These are phyloP conservation scores for Podarcis lilfordi DNA, from an alignment of 2,797 vertebrate genomes.

Conservation along the genomic window DNA sequence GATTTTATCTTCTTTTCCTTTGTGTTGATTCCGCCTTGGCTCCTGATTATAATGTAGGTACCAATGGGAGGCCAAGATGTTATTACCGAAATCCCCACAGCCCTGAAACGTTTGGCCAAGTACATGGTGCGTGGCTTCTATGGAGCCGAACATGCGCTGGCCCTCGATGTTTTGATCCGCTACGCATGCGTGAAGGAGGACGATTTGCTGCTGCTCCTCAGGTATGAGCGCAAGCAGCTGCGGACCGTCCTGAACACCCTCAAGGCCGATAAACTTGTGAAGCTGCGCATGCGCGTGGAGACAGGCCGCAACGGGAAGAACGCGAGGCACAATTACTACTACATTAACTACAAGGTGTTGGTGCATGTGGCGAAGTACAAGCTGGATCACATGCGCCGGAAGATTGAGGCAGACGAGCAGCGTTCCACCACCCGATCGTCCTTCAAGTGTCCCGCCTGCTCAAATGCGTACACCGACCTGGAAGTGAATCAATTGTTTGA, in stretches of 20 bases:
- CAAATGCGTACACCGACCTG: slow-evolving; percentile 69
- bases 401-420: slow-evolving; percentile 70
- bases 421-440: slow-evolving; percentile 69
- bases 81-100: slow-evolving; percentile 53
- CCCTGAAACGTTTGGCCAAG: slow-evolving; percentile 72
- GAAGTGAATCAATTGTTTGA: slow-evolving; percentile 76
- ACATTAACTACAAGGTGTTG: slow-evolving; percentile 76
- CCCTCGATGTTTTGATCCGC: slow-evolving; percentile 63
- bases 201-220: slow-evolving; percentile 67
- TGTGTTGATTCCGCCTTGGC: neutral
- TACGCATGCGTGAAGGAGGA: slow-evolving; percentile 75
- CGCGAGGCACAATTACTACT: slow-evolving; percentile 71
- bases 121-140: slow-evolving; percentile 70
- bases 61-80: slow-evolving; percentile 45
- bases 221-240: slow-evolving; percentile 72
- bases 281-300: slow-evolving; percentile 61
- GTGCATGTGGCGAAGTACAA: slow-evolving; percentile 76
- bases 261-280: slow-evolving; percentile 71
- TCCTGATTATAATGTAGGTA: neutral
- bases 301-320: slow-evolving; percentile 62
- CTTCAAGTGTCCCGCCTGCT: slow-evolving; percentile 73
- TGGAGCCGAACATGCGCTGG: slow-evolving; percentile 58
- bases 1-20: neutral
- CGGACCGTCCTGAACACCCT: slow-evolving; percentile 59
- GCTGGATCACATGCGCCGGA: slow-evolving; percentile 68